Evolutionary conservation across 92 coral and sea anemone genomes (phyloP).

Genomic region (Parazoanthus atlanticus): DNA sequence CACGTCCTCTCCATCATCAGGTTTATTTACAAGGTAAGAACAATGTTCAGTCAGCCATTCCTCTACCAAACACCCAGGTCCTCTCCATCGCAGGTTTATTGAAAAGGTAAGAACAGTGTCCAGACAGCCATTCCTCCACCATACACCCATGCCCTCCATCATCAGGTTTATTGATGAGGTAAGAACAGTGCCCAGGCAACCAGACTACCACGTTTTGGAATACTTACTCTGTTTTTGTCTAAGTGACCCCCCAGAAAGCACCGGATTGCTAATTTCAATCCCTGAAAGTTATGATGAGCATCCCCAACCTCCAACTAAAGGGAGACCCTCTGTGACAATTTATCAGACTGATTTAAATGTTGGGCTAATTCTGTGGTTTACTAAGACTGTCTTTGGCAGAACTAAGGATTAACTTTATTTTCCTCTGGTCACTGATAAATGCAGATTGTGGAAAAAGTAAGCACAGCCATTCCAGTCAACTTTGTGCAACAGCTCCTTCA

Average conservation of each 20-base stretch:
- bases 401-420: not conserved
- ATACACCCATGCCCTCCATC: conserved; percentile 72
- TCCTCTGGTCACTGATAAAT: not conserved
- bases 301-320: too few relatives aligned
- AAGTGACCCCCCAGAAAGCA: too few relatives aligned
- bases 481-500: conserved; percentile 76
- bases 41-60: not conserved
- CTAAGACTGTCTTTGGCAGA: not conserved
- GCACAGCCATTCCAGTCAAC: conserved; percentile 78
- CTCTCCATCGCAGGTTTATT: conserved; percentile 4
- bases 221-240: too few relatives aligned
- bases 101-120: too few relatives aligned
- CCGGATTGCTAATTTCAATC: too few relatives aligned
- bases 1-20: conserved; percentile 73
- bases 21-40: conserved; percentile 74
- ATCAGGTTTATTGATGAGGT: conserved; percentile 75
- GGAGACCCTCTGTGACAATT: too few relatives aligned
- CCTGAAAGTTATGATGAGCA: too few relatives aligned
- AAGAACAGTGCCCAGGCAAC: not conserved
- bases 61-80: conserved; percentile 73
- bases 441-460: conserved; percentile 84
- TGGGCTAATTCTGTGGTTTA: not conserved
- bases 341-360: too few relatives aligned
- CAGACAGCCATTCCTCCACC: conserved; percentile 39
- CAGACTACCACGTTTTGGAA: too few relatives aligned